A percentile compares a stretch with the other conserved stretches of the same genome.
These are phyloP conservation scores for Euphydryas editha DNA, from an alignment of 2,888 invertebrate species.

Conservation along the genomic window DNA sequence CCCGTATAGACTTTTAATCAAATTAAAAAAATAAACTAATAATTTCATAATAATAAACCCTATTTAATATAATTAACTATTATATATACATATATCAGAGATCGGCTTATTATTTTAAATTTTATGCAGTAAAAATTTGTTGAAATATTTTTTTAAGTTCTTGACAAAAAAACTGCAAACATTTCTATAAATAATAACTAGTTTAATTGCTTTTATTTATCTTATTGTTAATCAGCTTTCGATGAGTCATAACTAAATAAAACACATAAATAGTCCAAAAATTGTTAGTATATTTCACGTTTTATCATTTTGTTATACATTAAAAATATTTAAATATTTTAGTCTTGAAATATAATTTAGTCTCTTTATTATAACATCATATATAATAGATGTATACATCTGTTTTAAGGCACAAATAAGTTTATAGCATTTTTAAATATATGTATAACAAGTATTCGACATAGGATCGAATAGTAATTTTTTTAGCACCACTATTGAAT, in stretches of 20 bases:
- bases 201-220: no score
- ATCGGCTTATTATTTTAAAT: no score
- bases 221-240: no score
- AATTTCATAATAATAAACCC: no score
- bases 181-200: no score
- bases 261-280: slow-evolving; percentile 28
- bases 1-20: no score
- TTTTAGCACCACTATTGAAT: slow-evolving; percentile 4
- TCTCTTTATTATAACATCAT: slow-evolving; percentile 7
- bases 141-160: no score
- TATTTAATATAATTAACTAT: no score
- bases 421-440: slow-evolving; percentile 12
- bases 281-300: slow-evolving; percentile 66
- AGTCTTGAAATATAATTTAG: slow-evolving; percentile 48
- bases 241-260: slow-evolving; percentile 24
- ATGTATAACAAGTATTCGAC: neutral
- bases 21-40: no score
- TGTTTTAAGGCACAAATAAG: slow-evolving; percentile 30
- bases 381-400: slow-evolving; percentile 12
- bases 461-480: neutral
- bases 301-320: slow-evolving; percentile 59
- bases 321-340: slow-evolving; percentile 57
- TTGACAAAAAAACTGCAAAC: no score
- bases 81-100: no score
- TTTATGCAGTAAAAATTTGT: no score